A percentile compares a stretch with the other conserved stretches of the same genome.
phyloP scores from a whole-genome alignment of 2,113 vertebrate species.

The Chamaea fasciata region DNA sequence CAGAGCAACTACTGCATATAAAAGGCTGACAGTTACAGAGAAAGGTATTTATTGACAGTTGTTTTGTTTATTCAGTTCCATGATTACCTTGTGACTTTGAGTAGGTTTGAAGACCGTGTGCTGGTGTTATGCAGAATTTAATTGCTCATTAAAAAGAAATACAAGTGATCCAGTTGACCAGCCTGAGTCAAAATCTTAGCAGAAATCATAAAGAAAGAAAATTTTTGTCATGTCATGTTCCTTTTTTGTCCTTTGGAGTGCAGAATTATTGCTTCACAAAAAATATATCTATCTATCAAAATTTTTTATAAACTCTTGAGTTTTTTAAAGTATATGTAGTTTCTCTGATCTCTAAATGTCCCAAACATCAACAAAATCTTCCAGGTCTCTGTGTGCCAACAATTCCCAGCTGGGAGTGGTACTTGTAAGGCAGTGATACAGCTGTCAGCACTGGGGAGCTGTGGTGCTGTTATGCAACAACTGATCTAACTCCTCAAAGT shows the following conservation, averaged over 20 bases:
- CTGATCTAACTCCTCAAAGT: background rate
- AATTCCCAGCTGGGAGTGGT: background rate
- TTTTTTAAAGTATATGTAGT: background rate
- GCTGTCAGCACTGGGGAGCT: fast-evolving
- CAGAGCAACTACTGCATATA: background rate
- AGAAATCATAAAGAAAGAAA: background rate
- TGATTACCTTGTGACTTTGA: background rate
- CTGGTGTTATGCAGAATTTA: background rate
- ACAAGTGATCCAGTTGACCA: background rate
- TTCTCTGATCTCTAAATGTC: background rate
- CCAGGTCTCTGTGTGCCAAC: background rate
- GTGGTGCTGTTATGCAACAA: background rate
- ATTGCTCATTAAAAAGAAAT: background rate
- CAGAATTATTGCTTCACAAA: background rate
- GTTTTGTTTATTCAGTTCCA: background rate
- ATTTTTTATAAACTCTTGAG: background rate
- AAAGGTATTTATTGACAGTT: background rate
- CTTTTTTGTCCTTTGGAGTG: background rate
- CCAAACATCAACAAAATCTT: background rate
- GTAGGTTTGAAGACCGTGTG: background rate
- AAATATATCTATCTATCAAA: background rate
- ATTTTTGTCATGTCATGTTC: background rate
- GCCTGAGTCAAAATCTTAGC: background rate
- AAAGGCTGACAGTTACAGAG: background rate
- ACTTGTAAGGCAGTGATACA: background rate